Evolutionary conservation across 2,888 invertebrate genomes (phyloP).

Genomic region (Drosophila kambysellisi): DNA sequence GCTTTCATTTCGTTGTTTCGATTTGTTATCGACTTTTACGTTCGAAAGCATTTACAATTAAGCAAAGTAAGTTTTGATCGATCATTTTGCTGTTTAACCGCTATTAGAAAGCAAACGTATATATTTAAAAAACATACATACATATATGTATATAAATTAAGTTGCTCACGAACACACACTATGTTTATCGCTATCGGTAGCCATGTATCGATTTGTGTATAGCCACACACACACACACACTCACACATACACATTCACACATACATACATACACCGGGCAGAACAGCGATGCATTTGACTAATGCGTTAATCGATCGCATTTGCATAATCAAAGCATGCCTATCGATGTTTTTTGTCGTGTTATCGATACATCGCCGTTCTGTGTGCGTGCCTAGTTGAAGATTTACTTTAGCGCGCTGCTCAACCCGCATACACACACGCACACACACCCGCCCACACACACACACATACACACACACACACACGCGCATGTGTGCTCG

Average conservation of each 20-base stretch:
- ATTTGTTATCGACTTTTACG: constrained; percentile 61
- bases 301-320: not conserved
- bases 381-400: constrained; percentile 15
- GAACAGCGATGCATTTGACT: constrained; percentile 3
- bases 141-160: constrained; percentile 13
- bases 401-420: constrained; percentile 32
- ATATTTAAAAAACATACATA: not conserved
- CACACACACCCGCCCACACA: not conserved
- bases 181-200: constrained; percentile 31
- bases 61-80: constrained; percentile 71
- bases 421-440: constrained; percentile 18
- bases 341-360: constrained; percentile 20
- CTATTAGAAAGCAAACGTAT: constrained; percentile 35
- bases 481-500: constrained; percentile 8
- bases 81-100: constrained; percentile 55
- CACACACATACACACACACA: not conserved
- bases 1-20: constrained; percentile 60
- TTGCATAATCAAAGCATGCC: not conserved
- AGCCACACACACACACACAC: constrained; percentile 1
- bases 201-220: constrained; percentile 31
- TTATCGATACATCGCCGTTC: constrained; percentile 23
- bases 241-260: constrained; percentile 1
- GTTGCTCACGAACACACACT: constrained; percentile 46
- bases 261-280: constrained; percentile 4
- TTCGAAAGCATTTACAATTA: constrained; percentile 77